Conservation (phyloP, 2,113 vertebrate species). For the Nothobranchius kuhntae region DNA sequence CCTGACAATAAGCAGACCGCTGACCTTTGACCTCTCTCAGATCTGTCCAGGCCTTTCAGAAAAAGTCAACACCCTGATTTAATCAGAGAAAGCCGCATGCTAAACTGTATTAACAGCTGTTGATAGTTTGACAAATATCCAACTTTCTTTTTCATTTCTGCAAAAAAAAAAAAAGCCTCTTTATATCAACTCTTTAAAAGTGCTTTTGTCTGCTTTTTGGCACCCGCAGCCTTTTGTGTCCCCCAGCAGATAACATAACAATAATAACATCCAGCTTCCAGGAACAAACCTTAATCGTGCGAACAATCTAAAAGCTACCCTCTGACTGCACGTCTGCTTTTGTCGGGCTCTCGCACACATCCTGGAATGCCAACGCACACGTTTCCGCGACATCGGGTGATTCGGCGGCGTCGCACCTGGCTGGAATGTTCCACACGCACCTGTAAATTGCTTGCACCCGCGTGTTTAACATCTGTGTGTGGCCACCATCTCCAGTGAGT, state of each 20-base stretch:
- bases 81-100: not conserved
- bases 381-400: slow-evolving; percentile 18
- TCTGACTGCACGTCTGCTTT: not conserved
- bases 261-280: slow-evolving; percentile 17
- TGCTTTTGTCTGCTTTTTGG: slow-evolving; percentile 1
- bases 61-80: slow-evolving; percentile 17
- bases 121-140: slow-evolving; percentile 5
- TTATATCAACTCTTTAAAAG: slow-evolving; percentile 8
- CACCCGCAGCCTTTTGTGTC: not conserved
- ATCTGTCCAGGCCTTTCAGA: slow-evolving; percentile 4
- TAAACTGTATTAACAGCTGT: slow-evolving; percentile 7
- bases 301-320: slow-evolving; percentile 2
- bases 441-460: slow-evolving; percentile 36
- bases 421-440: slow-evolving; percentile 60
- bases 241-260: slow-evolving; percentile 5
- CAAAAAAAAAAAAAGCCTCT: not conserved
- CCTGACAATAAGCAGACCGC: slow-evolving; percentile 27
- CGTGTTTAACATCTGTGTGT: slow-evolving; percentile 33
- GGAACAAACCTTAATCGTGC: slow-evolving; percentile 38
- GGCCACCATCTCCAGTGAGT: slow-evolving; percentile 12
- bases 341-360: slow-evolving; percentile 17
- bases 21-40: slow-evolving; percentile 39
- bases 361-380: not conserved
- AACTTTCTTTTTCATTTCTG: not conserved
- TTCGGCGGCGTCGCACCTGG: slow-evolving; percentile 36